A percentile compares a stretch with the other conserved stretches of the same genome.
These are phyloP conservation scores for Hystrix brachyura DNA, from an alignment of 2,113 vertebrate genomes.

Conservation along the genomic window DNA sequence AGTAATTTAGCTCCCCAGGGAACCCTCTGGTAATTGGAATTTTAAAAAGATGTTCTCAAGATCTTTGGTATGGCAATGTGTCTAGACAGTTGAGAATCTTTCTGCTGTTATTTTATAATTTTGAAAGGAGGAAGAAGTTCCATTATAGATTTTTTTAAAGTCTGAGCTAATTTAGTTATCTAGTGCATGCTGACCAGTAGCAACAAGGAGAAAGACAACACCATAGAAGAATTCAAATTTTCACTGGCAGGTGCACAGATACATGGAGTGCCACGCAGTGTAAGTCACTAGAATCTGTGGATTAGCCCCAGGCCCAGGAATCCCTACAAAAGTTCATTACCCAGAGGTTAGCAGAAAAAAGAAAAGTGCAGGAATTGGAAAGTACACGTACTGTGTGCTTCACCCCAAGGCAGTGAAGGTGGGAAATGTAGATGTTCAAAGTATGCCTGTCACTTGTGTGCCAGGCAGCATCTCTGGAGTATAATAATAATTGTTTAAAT, in stretches of 20 bases:
- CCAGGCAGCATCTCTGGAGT: not conserved
- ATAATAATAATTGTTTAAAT: conserved; percentile 39
- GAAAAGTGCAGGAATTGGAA: not conserved
- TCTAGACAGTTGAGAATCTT: conserved; percentile 55
- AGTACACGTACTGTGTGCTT: not conserved
- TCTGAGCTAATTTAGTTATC: conserved; percentile 47
- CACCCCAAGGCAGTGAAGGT: not conserved
- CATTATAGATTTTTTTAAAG: not conserved
- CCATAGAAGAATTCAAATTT: not conserved
- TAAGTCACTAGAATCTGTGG: not conserved
- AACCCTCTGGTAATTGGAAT: conserved; percentile 51
- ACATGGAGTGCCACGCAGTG: not conserved
- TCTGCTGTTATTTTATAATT: conserved; percentile 28
- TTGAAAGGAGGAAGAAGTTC: conserved; percentile 42
- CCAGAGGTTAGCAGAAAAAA: not conserved
- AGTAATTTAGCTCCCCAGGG: conserved; percentile 68
- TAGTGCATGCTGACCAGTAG: not conserved
- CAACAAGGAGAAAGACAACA: not conserved
- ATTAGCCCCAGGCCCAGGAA: not conserved
- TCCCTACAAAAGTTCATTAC: conserved; percentile 51
- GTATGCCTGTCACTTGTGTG: not conserved
- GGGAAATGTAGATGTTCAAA: not conserved
- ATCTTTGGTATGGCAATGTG: conserved; percentile 41
- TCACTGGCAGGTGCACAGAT: not conserved
- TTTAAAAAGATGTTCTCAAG: not conserved